phyloP scores from a whole-genome alignment of 2,113 vertebrate genomes.

The Corythornis madagascariensis region DNA sequence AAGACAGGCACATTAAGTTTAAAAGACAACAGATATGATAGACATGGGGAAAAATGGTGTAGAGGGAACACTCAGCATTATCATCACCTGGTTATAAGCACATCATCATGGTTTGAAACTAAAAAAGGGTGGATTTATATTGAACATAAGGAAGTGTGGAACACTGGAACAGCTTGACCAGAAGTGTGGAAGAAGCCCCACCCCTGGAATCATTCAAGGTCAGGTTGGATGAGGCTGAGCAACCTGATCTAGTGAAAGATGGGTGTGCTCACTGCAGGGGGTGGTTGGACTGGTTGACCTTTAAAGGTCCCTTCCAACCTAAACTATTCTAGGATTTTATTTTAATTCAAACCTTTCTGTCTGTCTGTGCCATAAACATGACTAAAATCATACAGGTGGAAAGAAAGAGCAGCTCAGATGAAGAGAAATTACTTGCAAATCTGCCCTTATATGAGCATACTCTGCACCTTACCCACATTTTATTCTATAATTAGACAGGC shows the following conservation, averaged over 20 bases:
- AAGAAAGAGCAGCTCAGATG: not conserved
- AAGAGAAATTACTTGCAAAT: not conserved
- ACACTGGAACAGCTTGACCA: not conserved
- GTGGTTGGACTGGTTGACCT: not conserved
- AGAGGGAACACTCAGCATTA: not conserved
- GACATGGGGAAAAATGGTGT: rapidly evolving
- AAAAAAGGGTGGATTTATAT: not conserved
- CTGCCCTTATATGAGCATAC: not conserved
- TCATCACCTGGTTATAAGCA: not conserved
- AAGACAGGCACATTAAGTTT: not conserved
- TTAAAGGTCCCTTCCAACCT: not conserved
- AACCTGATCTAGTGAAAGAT: not conserved
- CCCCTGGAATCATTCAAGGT: not conserved
- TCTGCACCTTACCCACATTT: not conserved
- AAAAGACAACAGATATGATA: not conserved
- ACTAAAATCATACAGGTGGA: not conserved
- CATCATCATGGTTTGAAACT: not conserved
- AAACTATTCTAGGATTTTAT: not conserved
- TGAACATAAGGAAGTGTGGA: not conserved
- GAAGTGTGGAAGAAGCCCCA: not conserved
- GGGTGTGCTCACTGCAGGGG: not conserved
- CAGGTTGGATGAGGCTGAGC: not conserved
- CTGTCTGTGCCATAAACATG: not conserved
- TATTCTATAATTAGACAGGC: not conserved
- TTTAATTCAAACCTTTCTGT: not conserved